These are phyloP conservation scores for Mormyrus iriodes DNA, from an alignment of 2,113 vertebrate species.

Conservation along the genomic window DNA sequence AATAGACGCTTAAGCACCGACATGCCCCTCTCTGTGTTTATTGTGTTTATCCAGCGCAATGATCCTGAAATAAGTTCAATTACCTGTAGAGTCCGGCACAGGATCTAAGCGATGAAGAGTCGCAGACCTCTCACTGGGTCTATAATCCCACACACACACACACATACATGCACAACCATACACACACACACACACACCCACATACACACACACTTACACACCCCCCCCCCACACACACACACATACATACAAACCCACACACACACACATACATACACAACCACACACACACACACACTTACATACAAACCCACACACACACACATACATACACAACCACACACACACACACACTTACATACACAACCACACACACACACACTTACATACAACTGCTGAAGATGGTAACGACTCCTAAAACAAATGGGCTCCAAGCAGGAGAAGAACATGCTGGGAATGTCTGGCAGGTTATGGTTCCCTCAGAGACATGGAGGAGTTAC, in stretches of 20 bases:
- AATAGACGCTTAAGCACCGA: constrained; percentile 27
- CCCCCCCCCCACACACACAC: neutral
- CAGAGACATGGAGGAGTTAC: neutral
- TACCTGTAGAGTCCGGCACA: constrained; percentile 36
- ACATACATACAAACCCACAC: no score
- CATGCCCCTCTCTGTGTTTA: constrained; percentile 40
- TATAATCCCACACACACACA: neutral
- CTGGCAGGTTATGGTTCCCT: neutral
- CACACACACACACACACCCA: no score
- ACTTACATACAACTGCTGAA: neutral
- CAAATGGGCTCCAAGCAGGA: neutral
- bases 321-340: no score
- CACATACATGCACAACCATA: no score
- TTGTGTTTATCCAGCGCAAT: constrained; percentile 42
- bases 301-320: no score
- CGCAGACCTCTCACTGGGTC: neutral
- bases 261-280: neutral
- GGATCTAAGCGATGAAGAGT: neutral
- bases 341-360: no score
- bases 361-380: neutral
- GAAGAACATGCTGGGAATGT: neutral
- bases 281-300: no score
- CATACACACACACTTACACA: no score
- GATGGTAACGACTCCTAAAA: neutral
- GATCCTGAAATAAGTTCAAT: constrained; percentile 51